Evolutionary conservation across 35 echinoderm and acorn worm genomes (phyloP), one percentile per base, ranked within the genome.

Genomic region (Chiridota heheva): DNA sequence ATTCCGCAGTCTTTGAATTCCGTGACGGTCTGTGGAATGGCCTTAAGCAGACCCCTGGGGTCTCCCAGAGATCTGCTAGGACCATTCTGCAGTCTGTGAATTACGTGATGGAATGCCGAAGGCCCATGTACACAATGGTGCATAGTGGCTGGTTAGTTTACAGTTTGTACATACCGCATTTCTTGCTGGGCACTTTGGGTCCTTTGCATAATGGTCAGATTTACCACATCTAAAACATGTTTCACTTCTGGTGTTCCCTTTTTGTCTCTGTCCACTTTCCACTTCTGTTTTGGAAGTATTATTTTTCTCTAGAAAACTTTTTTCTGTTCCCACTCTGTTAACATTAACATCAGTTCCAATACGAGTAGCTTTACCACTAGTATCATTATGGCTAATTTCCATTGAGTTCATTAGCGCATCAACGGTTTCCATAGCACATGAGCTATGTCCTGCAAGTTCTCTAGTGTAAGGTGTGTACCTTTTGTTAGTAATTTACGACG

Each of bases 151-250:
- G 2, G 6, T 3, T 36, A 46, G 7, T 62, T n/a, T 47, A 80
- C 89, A 92, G 37, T 81, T 86, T 20, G 65, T 48, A 66, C 83
- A 92, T 13, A 55, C 72, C 43, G 71, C 67, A 40, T 60, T 60
- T 51, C 42, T 73, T 25, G 82, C 88, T 85, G 88, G 88, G 40
- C 88, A 85, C 40, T 67, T 29, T 26, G 18, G 20, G 42, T 91
- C 81, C 37, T 79, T 91, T 0, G 75, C 82, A 35, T 77, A 92
- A 57, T 87, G 89, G 69, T 76, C 89, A 7, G 41, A 40, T 80
- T 45, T 28, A 34, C 76, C 67, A 44, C 89, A 92, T 7, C 72
- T 44, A 66, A 40, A 81, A 47, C 82, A 86, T 31, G 75, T 70
- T 18, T 30, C n/a, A 27, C 24, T 2, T 66, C 37, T 66, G 29